These are phyloP conservation scores for Ophthalmolycus amberensis DNA, from an alignment of 2,113 vertebrate species.

Conservation along the genomic window DNA sequence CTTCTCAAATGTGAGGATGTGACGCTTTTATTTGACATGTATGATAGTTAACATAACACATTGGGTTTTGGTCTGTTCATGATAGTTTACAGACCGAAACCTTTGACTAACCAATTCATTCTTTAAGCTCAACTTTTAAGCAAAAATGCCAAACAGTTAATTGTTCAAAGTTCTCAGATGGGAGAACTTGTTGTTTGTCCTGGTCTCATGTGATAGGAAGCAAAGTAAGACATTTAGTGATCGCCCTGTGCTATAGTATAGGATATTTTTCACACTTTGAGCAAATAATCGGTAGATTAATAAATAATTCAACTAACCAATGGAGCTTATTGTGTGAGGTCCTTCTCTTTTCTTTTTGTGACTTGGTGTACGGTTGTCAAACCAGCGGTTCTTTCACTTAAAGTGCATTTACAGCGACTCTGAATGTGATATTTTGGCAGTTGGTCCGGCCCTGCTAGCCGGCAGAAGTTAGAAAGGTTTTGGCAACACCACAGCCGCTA, in stretches of 20 bases:
- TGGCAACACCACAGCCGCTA: constrained; percentile 3
- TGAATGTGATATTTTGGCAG: neutral
- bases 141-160: neutral
- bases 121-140: neutral
- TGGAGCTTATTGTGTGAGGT: neutral
- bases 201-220: neutral
- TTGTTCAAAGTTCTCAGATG: neutral
- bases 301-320: neutral
- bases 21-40: neutral
- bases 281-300: neutral
- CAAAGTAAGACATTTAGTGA: neutral
- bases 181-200: neutral
- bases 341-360: neutral
- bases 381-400: neutral
- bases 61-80: neutral
- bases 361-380: neutral
- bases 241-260: neutral
- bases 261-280: neutral
- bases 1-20: neutral
- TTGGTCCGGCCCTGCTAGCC: neutral
- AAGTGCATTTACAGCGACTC: neutral
- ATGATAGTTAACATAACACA: neutral
- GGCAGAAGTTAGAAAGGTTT: constrained; percentile 32
- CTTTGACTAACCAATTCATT: neutral
- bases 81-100: neutral